Percentiles rank a stretch among this genome's conserved stretches.
Evolutionary conservation across 1,140 invertebrate genomes (phyloP).

Genomic region (Hypsibius dujardini): DNA sequence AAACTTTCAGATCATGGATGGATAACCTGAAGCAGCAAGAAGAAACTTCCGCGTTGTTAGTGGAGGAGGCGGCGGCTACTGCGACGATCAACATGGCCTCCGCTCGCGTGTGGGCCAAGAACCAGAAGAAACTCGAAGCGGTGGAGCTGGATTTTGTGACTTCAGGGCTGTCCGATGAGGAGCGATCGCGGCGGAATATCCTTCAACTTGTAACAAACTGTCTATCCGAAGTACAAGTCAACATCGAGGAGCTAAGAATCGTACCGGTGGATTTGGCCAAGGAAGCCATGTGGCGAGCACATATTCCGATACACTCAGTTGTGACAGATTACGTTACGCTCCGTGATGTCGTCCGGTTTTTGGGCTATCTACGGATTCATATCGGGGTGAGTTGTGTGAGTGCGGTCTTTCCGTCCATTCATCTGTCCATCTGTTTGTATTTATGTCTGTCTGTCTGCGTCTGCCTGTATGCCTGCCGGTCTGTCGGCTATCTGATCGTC

Average conservation of each 20-base stretch:
- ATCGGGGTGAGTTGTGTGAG: neutral
- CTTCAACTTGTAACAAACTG: conserved; percentile 1
- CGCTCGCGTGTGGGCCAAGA: conserved; percentile 4
- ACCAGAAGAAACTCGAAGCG: conserved; percentile 15
- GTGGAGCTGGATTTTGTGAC: conserved; percentile 16
- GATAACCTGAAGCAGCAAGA: neutral
- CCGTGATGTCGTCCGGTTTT: conserved; percentile 12
- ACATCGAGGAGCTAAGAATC: neutral
- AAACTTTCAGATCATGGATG: neutral
- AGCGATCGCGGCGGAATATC: conserved; percentile 13
- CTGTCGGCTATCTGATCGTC: neutral
- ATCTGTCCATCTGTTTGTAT: neutral
- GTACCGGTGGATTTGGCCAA: neutral
- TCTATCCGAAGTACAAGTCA: neutral
- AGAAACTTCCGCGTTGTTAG: neutral
- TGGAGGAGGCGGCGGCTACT: neutral
- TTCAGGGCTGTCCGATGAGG: conserved; percentile 11
- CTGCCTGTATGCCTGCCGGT: neutral
- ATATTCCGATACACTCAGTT: neutral
- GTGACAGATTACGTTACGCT: neutral
- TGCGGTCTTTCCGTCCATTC: neutral
- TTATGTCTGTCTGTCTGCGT: neutral
- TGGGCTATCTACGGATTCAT: neutral
- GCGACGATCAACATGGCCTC: neutral
- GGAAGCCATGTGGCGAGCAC: neutral